These are phyloP conservation scores for Scaptomyza pallida DNA, from an alignment of 1,140 invertebrate species.

Conservation along the genomic window DNA sequence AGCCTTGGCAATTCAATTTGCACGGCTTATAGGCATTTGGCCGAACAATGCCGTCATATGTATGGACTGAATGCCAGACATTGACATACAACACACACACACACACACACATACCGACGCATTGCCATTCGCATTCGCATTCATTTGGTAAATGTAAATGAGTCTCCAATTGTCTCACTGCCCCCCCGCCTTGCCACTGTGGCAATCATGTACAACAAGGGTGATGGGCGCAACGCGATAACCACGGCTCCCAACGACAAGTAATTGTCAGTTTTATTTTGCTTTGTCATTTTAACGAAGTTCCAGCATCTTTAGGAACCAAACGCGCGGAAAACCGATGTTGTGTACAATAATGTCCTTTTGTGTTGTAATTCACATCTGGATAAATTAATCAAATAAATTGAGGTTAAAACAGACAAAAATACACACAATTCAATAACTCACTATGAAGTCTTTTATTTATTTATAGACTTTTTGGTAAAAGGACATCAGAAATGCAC, in stretches of 20 bases:
- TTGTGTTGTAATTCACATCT: conserved; percentile 35
- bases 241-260: conserved; percentile 20
- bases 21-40: conserved; percentile 51
- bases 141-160: conserved; percentile 57
- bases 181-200: too few relatives aligned
- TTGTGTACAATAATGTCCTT: conserved; percentile 35
- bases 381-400: conserved; percentile 44
- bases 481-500: too few relatives aligned
- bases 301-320: conserved; percentile 43
- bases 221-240: conserved; percentile 11
- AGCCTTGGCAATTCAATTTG: conserved; percentile 55
- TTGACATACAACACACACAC: not conserved
- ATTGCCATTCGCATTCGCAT: conserved; percentile 25
- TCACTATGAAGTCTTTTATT: too few relatives aligned
- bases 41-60: conserved; percentile 40
- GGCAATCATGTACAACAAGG: conserved; percentile 24
- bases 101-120: conserved; percentile 20
- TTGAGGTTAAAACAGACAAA: conserved; percentile 26
- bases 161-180: conserved; percentile 56
- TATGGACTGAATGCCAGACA: conserved; percentile 17
- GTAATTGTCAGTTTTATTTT: conserved; percentile 64
- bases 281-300: conserved; percentile 65
- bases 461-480: too few relatives aligned
- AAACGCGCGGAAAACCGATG: conserved; percentile 51
- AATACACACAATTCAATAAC: not conserved